Percentiles rank a stretch among this genome's conserved stretches.
Conservation (phyloP, 2,888 invertebrate species). For the Brachyopa scutellaris region DNA sequence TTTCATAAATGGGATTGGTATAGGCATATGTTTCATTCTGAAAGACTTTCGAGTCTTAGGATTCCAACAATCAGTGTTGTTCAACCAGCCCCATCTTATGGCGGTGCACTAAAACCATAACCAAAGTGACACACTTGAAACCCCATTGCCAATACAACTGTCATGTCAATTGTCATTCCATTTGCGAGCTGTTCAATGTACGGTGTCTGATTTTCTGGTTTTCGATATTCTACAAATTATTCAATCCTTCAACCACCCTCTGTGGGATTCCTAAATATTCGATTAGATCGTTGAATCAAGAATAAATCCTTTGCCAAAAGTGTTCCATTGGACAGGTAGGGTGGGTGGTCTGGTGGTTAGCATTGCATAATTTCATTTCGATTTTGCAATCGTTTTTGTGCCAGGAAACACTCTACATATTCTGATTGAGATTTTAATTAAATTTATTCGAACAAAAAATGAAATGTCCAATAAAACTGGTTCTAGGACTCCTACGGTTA, state of each 20-base stretch:
- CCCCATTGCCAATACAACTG: constrained; percentile 50
- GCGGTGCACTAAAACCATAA: neutral
- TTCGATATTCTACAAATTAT: constrained; percentile 70
- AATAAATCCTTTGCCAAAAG: constrained; percentile 44
- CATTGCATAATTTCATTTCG: constrained; percentile 51
- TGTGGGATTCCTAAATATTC: constrained; percentile 53
- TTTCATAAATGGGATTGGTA: constrained; percentile 8
- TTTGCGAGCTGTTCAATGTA: too few species aligned
- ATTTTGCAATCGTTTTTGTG: constrained; percentile 51
- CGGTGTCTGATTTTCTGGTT: too few species aligned
- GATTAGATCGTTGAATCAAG: constrained; percentile 54
- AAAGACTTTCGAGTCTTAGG: neutral
- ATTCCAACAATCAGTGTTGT: neutral
- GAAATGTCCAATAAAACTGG: constrained; percentile 38
- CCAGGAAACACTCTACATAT: constrained; percentile 48
- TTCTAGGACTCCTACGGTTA: constrained; percentile 38
- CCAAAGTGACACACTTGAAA: constrained; percentile 9
- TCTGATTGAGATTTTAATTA: constrained; percentile 68
- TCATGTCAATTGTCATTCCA: constrained; percentile 57
- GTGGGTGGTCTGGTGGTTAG: neutral
- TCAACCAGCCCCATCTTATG: neutral
- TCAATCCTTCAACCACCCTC: constrained; percentile 40
- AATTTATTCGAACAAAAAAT: constrained; percentile 57
- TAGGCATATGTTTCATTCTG: neutral
- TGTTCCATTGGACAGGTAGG: neutral